phyloP scores from a whole-genome alignment of 2,797 vertebrate species.

The Sebastes oblongus region DNA sequence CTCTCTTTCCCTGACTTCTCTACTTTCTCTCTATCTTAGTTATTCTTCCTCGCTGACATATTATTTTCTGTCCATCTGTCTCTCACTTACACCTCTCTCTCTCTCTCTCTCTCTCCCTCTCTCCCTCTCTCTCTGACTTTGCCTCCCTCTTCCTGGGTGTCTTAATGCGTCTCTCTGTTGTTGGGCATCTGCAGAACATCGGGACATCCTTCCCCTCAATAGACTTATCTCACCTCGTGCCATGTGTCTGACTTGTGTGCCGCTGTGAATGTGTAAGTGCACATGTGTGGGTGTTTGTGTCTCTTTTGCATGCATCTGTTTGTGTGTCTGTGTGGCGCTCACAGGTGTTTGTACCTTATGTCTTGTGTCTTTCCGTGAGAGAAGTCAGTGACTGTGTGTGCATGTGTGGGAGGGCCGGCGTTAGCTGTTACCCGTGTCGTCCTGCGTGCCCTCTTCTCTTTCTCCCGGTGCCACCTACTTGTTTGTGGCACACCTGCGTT shows the following conservation, averaged over 20 bases:
- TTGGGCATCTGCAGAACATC: slow-evolving; percentile 60
- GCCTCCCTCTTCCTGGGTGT: slow-evolving; percentile 52
- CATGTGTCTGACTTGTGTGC: slow-evolving; percentile 42
- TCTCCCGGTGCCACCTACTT: slow-evolving; percentile 75
- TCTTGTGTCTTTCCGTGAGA: slow-evolving; percentile 47
- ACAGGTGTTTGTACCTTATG: slow-evolving; percentile 72
- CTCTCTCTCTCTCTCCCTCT: background rate
- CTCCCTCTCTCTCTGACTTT: slow-evolving; percentile 20
- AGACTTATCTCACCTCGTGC: slow-evolving; percentile 60
- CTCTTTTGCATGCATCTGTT: slow-evolving; percentile 48
- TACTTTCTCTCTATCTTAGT: slow-evolving; percentile 51
- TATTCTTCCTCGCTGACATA: slow-evolving; percentile 65
- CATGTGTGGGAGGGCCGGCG: slow-evolving; percentile 62
- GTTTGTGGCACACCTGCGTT: slow-evolving; percentile 75
- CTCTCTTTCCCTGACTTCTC: slow-evolving; percentile 45
- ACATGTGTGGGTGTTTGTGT: slow-evolving; percentile 45
- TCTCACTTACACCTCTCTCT: slow-evolving; percentile 53
- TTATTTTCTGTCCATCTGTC: slow-evolving; percentile 68
- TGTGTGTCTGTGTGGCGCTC: slow-evolving; percentile 28
- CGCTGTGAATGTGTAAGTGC: slow-evolving; percentile 4
- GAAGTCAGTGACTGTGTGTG: slow-evolving; percentile 24
- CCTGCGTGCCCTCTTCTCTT: slow-evolving; percentile 64
- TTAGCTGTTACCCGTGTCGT: slow-evolving; percentile 50
- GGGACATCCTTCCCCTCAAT: slow-evolving; percentile 52
- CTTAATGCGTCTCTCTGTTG: slow-evolving; percentile 65